phyloP scores from a whole-genome alignment of 2,797 vertebrate genomes.

The Micromesistius poutassou region DNA sequence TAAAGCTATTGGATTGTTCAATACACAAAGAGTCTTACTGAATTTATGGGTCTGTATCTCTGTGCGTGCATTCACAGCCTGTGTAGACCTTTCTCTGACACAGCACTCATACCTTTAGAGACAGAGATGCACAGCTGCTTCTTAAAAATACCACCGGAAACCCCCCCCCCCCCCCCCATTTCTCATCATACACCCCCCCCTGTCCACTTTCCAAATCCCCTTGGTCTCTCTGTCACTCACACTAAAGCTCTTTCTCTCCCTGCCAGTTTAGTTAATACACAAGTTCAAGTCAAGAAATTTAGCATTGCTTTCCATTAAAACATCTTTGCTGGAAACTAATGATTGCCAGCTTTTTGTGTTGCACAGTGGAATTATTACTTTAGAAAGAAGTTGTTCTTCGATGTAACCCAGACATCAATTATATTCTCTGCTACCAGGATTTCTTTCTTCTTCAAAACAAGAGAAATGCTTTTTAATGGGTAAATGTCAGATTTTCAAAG shows the following conservation, averaged over 20 bases:
- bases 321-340: not conserved
- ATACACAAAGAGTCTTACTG: not conserved
- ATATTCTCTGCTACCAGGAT: not conserved
- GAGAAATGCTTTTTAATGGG: not conserved
- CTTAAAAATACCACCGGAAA: conserved; percentile 65
- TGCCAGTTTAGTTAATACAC: not conserved
- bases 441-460: not conserved
- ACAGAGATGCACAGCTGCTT: conserved; percentile 61
- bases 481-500: not conserved
- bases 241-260: conserved; percentile 4
- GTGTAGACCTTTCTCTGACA: conserved; percentile 46
- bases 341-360: not conserved
- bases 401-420: not conserved
- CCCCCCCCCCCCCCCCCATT: conserved; percentile 31
- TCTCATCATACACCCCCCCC: conserved; percentile 13
- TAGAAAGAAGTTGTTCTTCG: not conserved
- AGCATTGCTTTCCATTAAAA: conserved; percentile 20
- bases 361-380: not conserved
- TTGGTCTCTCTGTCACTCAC: conserved; percentile 2
- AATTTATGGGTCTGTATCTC: not conserved
- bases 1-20: not conserved
- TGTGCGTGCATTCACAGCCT: not conserved
- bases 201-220: conserved; percentile 9
- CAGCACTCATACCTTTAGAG: conserved; percentile 51
- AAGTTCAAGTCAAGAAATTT: conserved; percentile 3